Percentiles rank a stretch among this genome's conserved stretches.
Conservation (phyloP, 2,113 vertebrate species). For the Atrichornis clamosus region DNA sequence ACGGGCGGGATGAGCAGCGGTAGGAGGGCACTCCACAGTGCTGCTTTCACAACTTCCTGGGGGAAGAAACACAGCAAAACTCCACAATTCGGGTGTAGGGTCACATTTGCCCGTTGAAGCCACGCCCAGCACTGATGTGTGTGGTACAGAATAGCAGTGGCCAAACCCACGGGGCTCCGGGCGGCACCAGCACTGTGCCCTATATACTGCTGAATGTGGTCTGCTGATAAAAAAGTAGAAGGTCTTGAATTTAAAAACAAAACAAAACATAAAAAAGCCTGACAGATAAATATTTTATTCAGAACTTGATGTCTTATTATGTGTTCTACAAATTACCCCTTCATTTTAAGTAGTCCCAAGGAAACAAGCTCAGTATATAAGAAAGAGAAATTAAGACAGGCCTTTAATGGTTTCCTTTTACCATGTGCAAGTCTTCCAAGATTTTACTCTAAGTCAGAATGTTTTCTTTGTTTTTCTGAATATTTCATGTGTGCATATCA, state of each 20-base stretch:
- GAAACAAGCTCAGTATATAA: neutral
- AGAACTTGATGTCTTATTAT: neutral
- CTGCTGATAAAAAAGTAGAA: neutral
- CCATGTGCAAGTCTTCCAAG: neutral
- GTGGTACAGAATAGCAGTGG: neutral
- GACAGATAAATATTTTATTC: neutral
- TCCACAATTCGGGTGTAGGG: accelerated
- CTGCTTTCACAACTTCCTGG: neutral
- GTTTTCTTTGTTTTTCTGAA: neutral
- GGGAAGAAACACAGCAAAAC: neutral
- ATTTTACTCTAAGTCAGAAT: neutral
- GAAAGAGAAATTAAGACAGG: neutral
- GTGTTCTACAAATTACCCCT: neutral
- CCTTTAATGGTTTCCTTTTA: neutral
- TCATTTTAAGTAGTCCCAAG: neutral
- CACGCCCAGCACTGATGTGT: neutral
- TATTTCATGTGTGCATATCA: neutral
- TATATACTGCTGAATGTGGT: neutral
- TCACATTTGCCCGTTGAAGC: accelerated
- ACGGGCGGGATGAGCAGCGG: accelerated
- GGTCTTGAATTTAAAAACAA: neutral
- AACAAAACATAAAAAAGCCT: neutral
- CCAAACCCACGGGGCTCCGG: too few species aligned
- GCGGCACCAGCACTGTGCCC: neutral
- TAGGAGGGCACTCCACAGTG: neutral